A percentile compares a stretch with the other conserved stretches of the same genome.
phyloP scores from a whole-genome alignment of 2,888 invertebrate species.

The Portevinia maculata region DNA sequence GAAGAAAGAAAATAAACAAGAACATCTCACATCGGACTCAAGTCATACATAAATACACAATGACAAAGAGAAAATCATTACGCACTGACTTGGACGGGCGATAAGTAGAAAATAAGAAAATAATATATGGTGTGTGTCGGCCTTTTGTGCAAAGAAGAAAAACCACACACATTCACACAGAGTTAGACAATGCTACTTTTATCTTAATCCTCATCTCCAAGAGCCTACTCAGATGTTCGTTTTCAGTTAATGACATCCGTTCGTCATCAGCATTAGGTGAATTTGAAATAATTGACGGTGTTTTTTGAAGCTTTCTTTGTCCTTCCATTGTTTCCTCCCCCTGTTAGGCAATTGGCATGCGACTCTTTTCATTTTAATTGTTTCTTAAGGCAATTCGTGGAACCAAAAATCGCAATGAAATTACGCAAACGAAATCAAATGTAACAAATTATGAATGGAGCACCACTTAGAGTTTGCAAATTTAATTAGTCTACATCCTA shows the following conservation, averaged over 20 bases:
- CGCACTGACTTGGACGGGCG: slow-evolving; percentile 42
- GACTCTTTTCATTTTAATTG: slow-evolving; percentile 35
- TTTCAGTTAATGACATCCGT: slow-evolving; percentile 58
- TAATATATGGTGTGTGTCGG: neutral
- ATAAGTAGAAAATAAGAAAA: slow-evolving; percentile 39
- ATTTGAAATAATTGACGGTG: slow-evolving; percentile 52
- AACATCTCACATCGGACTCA: neutral
- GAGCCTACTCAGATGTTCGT: slow-evolving; percentile 48
- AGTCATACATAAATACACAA: neutral
- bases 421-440: slow-evolving; percentile 12
- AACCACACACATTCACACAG: neutral
- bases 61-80: slow-evolving; percentile 50
- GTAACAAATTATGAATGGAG: slow-evolving; percentile 23
- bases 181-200: slow-evolving; percentile 38
- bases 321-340: no score
- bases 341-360: neutral
- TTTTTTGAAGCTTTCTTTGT: neutral
- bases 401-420: slow-evolving; percentile 16
- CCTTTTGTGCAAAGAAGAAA: neutral
- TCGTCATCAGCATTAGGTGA: slow-evolving; percentile 56
- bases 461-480: slow-evolving; percentile 29
- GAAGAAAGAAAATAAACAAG: neutral
- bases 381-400: slow-evolving; percentile 10
- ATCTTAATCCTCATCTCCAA: slow-evolving; percentile 47
- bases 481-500: slow-evolving; percentile 35